phyloP scores from a whole-genome alignment of 2,113 vertebrate genomes.

The Chionomys nivalis region DNA sequence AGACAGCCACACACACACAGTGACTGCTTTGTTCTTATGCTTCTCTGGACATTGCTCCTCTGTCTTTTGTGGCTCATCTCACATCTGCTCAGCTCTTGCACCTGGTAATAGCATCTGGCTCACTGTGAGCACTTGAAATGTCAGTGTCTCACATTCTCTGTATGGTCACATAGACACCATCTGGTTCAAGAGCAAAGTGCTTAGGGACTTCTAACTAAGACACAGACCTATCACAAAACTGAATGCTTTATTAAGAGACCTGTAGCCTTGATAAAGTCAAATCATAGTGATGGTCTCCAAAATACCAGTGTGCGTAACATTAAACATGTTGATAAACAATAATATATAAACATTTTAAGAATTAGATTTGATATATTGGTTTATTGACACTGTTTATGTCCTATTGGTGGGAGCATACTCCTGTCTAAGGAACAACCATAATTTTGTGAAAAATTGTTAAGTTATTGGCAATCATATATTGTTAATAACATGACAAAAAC shows the following conservation, averaged over 20 bases:
- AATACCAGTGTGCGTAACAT: not conserved
- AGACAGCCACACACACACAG: not conserved
- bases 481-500: not conserved
- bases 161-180: not conserved
- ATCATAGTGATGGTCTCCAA: not conserved
- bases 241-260: not conserved
- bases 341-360: not conserved
- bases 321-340: not conserved
- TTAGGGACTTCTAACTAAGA: not conserved
- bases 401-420: not conserved
- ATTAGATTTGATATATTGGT: not conserved
- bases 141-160: not conserved
- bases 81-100: not conserved
- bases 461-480: not conserved
- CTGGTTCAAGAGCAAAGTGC: not conserved
- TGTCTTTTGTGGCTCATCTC: not conserved
- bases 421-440: not conserved
- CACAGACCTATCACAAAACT: not conserved
- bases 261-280: not conserved
- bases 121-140: not conserved
- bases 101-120: not conserved
- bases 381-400: not conserved
- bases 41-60: not conserved
- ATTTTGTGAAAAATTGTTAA: not conserved
- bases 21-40: not conserved